Conservation (phyloP, 2,113 vertebrate genomes). For the Ifrita kowaldi region DNA sequence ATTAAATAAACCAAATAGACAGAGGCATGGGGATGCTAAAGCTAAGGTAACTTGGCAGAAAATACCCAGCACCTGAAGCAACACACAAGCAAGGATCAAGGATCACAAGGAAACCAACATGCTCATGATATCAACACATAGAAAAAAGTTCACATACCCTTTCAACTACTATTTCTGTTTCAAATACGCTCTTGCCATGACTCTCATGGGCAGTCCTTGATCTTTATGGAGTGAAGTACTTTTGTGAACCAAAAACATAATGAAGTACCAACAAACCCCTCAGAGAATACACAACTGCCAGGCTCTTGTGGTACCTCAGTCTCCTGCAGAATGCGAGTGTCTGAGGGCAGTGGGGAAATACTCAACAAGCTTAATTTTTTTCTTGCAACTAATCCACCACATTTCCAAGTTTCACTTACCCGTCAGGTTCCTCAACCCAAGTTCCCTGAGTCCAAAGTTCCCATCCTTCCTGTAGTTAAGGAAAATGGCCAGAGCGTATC, state of each 20-base stretch:
- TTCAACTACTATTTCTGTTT: background rate
- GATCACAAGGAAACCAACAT: background rate
- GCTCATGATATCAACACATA: background rate
- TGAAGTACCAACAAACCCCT: background rate
- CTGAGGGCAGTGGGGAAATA: background rate
- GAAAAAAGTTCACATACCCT: background rate
- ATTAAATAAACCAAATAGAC: background rate
- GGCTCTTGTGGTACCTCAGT: background rate
- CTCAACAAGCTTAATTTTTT: background rate
- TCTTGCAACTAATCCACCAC: background rate
- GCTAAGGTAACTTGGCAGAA: background rate
- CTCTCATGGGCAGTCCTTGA: background rate
- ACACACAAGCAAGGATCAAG: background rate
- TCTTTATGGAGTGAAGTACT: background rate
- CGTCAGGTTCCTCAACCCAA: conserved; percentile 92
- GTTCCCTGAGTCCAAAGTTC: conserved; percentile 87
- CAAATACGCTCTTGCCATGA: background rate
- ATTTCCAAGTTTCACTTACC: conserved; percentile 66
- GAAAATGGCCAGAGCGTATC: conserved; percentile 91
- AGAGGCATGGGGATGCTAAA: background rate
- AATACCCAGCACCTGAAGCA: background rate
- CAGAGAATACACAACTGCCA: background rate
- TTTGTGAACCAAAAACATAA: background rate
- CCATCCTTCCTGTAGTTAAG: conserved; percentile 96
- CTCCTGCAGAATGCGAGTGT: background rate